Conservation (phyloP, 2,113 vertebrate species). For the Nibea albiflora region DNA sequence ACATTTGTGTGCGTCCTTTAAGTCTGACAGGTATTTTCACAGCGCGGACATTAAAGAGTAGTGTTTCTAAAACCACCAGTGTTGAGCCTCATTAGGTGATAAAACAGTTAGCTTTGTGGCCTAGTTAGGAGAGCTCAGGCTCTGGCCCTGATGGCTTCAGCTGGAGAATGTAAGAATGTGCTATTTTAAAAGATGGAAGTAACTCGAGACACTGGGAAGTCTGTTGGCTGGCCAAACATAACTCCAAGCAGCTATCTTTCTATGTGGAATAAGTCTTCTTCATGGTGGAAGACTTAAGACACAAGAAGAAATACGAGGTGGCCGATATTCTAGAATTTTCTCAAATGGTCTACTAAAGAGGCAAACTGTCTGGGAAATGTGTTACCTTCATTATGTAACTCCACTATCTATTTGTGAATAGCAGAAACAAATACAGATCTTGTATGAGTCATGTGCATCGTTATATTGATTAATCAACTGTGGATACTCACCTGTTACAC, state of each 20-base stretch:
- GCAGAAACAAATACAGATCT: too few relatives aligned
- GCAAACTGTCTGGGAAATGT: too few relatives aligned
- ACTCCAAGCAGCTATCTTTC: slow-evolving; percentile 60
- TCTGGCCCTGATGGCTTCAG: slow-evolving; percentile 44
- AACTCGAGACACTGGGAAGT: slow-evolving; percentile 77
- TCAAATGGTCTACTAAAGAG: not conserved
- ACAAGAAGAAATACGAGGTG: not conserved
- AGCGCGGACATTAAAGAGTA: not conserved
- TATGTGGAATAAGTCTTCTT: slow-evolving; percentile 35
- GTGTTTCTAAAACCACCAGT: not conserved
- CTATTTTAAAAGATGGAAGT: slow-evolving; percentile 84
- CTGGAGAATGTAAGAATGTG: slow-evolving; percentile 68
- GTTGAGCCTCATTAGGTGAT: not conserved
- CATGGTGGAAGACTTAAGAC: not conserved
- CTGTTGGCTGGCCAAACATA: slow-evolving; percentile 70
- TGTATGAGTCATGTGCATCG: too few relatives aligned
- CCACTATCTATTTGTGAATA: too few relatives aligned
- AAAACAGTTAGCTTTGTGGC: slow-evolving; percentile 11
- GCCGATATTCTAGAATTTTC: not conserved
- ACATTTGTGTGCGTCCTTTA: not conserved
- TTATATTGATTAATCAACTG: too few relatives aligned
- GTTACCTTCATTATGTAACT: too few relatives aligned
- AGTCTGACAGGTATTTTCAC: slow-evolving; percentile 12
- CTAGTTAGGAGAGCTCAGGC: slow-evolving; percentile 26
- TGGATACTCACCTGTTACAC: too few relatives aligned